These are phyloP conservation scores for Poicephalus meyeri DNA, from an alignment of 2,113 vertebrate species.

Conservation along the genomic window DNA sequence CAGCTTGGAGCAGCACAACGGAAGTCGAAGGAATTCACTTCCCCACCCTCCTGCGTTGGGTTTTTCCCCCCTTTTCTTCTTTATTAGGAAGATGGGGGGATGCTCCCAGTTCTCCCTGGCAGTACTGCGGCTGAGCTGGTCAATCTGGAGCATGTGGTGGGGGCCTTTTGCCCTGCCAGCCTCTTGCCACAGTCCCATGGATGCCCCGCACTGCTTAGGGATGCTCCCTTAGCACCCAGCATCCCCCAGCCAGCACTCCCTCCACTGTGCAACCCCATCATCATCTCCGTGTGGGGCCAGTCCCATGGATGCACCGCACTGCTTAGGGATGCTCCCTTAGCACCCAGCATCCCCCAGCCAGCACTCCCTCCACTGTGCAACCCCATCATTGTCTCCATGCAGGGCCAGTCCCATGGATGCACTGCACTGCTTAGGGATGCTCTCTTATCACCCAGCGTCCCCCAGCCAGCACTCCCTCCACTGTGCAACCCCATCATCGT, in stretches of 20 bases:
- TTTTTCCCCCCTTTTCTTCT: neutral
- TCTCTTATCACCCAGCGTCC: too few species aligned
- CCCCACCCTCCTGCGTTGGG: neutral
- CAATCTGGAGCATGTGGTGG: neutral
- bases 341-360: too few species aligned
- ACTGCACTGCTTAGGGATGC: too few species aligned
- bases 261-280: accelerated
- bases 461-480: too few species aligned
- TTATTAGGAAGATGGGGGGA: accelerated
- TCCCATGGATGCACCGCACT: neutral
- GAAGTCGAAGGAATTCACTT: neutral
- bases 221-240: neutral
- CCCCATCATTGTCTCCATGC: too few species aligned
- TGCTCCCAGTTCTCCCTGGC: neutral
- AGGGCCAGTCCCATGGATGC: too few species aligned
- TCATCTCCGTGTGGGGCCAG: neutral
- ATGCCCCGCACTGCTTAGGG: accelerated
- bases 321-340: neutral
- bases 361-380: too few species aligned
- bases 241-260: neutral
- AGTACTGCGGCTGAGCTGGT: accelerated
- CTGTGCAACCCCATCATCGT: neutral
- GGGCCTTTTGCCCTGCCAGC: neutral
- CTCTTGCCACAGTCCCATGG: accelerated
- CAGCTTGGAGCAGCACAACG: constrained; percentile 25